These are phyloP conservation scores for Episyrphus balteatus DNA, from an alignment of 1,140 invertebrate species.

Conservation along the genomic window DNA sequence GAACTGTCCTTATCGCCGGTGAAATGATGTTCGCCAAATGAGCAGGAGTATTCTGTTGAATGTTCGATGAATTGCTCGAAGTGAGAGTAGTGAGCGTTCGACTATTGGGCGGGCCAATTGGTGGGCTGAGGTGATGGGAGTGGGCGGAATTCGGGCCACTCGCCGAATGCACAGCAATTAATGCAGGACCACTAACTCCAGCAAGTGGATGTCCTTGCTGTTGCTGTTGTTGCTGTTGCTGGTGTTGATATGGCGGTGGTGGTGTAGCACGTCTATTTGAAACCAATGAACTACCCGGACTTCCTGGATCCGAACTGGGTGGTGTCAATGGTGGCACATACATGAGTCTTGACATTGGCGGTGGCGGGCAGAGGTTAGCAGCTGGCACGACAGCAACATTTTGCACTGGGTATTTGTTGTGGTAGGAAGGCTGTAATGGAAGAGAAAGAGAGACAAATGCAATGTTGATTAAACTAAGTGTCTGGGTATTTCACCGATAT, in stretches of 20 bases:
- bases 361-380: slow-evolving; percentile 2
- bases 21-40: slow-evolving; percentile 29
- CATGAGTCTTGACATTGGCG: slow-evolving; percentile 42
- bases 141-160: neutral
- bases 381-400: neutral
- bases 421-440: neutral
- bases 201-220: slow-evolving; percentile 20
- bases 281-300: slow-evolving; percentile 47
- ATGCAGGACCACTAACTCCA: neutral
- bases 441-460: neutral
- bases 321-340: slow-evolving; percentile 69
- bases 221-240: slow-evolving; percentile 14
- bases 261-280: slow-evolving; percentile 36
- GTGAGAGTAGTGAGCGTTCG: slow-evolving; percentile 24
- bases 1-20: slow-evolving; percentile 33
- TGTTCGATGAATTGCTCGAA: slow-evolving; percentile 10
- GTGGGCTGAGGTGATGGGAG: slow-evolving; percentile 12
- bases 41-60: slow-evolving; percentile 25
- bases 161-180: neutral
- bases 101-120: slow-evolving; percentile 10
- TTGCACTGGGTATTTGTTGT: neutral
- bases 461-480: too few species aligned
- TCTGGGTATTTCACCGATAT: neutral
- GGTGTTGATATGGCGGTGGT: slow-evolving; percentile 35
- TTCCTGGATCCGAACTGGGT: slow-evolving; percentile 71